Evolutionary conservation across 1,140 invertebrate species (phyloP).

Genomic region (Drosophila pandora): DNA sequence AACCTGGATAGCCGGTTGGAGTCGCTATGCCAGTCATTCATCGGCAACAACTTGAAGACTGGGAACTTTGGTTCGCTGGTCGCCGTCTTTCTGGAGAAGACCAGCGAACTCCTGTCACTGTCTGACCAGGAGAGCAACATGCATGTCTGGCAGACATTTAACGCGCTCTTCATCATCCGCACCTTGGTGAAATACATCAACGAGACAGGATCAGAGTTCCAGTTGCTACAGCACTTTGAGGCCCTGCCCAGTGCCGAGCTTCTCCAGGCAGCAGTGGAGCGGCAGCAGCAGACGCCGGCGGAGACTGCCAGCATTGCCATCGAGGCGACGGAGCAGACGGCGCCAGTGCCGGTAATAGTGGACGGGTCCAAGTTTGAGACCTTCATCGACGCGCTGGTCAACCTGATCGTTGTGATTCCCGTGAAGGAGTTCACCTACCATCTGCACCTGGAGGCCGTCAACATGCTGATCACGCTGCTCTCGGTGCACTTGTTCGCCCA

Average conservation of each 20-base stretch:
- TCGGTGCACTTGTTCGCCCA: slow-evolving; percentile 95
- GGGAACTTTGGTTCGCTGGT: slow-evolving; percentile 95
- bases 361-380: slow-evolving; percentile 82
- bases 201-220: slow-evolving; percentile 90
- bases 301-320: slow-evolving; percentile 65
- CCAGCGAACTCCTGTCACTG: slow-evolving; percentile 91
- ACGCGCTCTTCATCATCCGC: slow-evolving; percentile 95
- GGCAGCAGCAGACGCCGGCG: slow-evolving; percentile 36
- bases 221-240: slow-evolving; percentile 90
- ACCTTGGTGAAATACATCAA: slow-evolving; percentile 95
- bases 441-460: slow-evolving; percentile 94
- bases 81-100: slow-evolving; percentile 91
- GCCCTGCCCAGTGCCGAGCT: slow-evolving; percentile 83
- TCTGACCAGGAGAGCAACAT: slow-evolving; percentile 95
- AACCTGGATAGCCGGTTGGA: slow-evolving; percentile 92
- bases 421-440: slow-evolving; percentile 92
- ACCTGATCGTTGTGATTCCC: slow-evolving; percentile 81
- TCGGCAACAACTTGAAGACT: slow-evolving; percentile 92
- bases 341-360: slow-evolving; percentile 58
- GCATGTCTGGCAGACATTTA: slow-evolving; percentile 97
- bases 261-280: slow-evolving; percentile 57
- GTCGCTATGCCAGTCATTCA: slow-evolving; percentile 88
- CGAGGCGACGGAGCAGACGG: slow-evolving; percentile 66
- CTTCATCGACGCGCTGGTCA: slow-evolving; percentile 81
- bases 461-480: slow-evolving; percentile 92